A percentile compares a stretch with the other conserved stretches of the same genome.
phyloP scores from a whole-genome alignment of 2,113 vertebrate species.

The Helogale parvula region DNA sequence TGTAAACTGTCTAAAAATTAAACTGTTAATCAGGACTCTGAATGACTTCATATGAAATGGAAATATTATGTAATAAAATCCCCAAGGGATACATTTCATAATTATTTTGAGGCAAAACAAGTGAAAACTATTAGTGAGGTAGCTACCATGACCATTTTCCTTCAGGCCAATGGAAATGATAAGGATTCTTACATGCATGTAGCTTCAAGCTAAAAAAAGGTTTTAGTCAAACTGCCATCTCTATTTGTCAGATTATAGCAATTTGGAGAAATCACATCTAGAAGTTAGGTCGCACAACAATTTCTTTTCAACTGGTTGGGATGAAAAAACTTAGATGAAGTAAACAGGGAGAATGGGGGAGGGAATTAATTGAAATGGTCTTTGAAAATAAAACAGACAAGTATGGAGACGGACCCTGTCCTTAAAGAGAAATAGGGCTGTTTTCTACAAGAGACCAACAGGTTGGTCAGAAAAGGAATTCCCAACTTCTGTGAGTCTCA shows the following conservation, averaged over 20 bases:
- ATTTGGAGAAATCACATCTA: neutral
- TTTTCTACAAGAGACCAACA: neutral
- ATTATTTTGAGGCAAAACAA: constrained; percentile 44
- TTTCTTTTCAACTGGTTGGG: neutral
- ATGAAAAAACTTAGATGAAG: neutral
- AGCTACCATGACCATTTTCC: neutral
- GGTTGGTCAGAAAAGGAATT: neutral
- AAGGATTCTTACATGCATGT: neutral
- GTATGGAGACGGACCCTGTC: neutral
- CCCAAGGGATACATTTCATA: constrained; percentile 23
- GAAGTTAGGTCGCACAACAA: neutral
- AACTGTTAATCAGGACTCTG: neutral
- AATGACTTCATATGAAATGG: constrained; percentile 3
- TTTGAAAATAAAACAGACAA: neutral
- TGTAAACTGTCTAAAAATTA: constrained; percentile 31
- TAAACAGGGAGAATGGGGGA: neutral
- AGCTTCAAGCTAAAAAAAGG: neutral
- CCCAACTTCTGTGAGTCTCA: neutral
- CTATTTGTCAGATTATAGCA: neutral
- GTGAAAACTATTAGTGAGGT: neutral
- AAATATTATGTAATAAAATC: neutral
- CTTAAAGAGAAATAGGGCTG: neutral
- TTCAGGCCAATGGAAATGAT: neutral
- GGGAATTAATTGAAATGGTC: neutral
- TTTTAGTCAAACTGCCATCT: neutral